These are phyloP conservation scores for Camponotus fellah DNA, from an alignment of 2,888 invertebrate genomes.

Conservation along the genomic window DNA sequence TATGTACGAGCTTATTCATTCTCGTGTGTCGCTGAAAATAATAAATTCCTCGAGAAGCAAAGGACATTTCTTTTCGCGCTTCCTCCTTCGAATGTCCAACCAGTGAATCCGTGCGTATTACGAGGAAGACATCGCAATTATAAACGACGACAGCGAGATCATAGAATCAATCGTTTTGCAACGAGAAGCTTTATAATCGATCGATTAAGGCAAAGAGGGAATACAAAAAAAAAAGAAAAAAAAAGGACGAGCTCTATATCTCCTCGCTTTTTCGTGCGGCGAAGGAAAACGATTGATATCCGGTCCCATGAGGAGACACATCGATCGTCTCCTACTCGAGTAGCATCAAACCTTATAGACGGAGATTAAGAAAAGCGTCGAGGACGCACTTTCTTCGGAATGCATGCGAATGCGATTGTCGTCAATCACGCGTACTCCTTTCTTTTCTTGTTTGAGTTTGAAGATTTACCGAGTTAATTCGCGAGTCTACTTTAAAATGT, in stretches of 20 bases:
- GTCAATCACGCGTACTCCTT: slow-evolving; percentile 4
- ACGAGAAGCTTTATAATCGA: slow-evolving; percentile 12
- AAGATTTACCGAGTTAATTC: slow-evolving; percentile 70
- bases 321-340: slow-evolving; percentile 34
- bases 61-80: slow-evolving; percentile 5
- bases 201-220: background rate
- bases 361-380: slow-evolving; percentile 26
- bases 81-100: background rate
- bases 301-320: background rate
- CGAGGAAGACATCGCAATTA: slow-evolving; percentile 9
- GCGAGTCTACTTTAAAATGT: slow-evolving; percentile 69
- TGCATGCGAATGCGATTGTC: slow-evolving; percentile 19
- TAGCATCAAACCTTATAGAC: slow-evolving; percentile 26
- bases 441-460: slow-evolving; percentile 53
- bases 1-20: slow-evolving; percentile 19
- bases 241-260: background rate
- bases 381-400: slow-evolving; percentile 24
- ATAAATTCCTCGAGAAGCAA: slow-evolving; percentile 46
- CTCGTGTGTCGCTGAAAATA: slow-evolving; percentile 23
- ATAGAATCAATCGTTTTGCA: slow-evolving; percentile 21
- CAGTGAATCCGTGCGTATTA: slow-evolving; percentile 31
- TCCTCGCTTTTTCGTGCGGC: slow-evolving; percentile 9
- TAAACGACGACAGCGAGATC: background rate
- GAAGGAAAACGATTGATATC: slow-evolving; percentile 40
- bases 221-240: background rate